Conservation (phyloP, 2,113 vertebrate species). For the Myocastor coypus region DNA sequence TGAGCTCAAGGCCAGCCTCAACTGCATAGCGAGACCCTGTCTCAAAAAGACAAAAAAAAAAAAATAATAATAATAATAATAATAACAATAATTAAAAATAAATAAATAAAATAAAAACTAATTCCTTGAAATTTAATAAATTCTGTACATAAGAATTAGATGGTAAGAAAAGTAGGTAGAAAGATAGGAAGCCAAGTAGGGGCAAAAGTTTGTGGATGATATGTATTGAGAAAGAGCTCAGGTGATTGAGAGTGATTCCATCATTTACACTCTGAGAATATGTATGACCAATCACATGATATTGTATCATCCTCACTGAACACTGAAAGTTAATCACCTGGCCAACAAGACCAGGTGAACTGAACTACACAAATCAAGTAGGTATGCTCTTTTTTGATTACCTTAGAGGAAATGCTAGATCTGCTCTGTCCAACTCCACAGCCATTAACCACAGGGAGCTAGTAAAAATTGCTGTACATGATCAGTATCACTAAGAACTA, state of each 20-base stretch:
- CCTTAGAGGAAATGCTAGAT: background rate
- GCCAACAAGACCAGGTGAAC: background rate
- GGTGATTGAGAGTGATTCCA: background rate
- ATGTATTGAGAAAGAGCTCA: background rate
- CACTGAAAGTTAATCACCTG: background rate
- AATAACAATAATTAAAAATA: too few relatives aligned
- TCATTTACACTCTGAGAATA: background rate
- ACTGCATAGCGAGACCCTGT: too few relatives aligned
- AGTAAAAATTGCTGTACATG: constrained; percentile 7
- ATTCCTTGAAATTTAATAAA: constrained; percentile 5
- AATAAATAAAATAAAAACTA: too few relatives aligned
- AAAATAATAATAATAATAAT: too few relatives aligned
- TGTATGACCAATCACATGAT: background rate
- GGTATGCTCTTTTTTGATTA: background rate
- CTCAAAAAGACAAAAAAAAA: too few relatives aligned
- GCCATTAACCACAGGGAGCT: background rate
- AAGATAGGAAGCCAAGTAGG: background rate
- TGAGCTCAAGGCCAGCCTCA: too few relatives aligned
- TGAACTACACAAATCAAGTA: background rate
- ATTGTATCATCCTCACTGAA: background rate
- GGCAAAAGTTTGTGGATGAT: background rate
- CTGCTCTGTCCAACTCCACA: background rate
- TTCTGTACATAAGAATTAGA: background rate
- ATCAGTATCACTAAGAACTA: background rate
- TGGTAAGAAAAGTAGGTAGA: background rate